phyloP scores from a whole-genome alignment of 2,113 vertebrate species.

The Sinocyclocheilus anshuiensis region DNA sequence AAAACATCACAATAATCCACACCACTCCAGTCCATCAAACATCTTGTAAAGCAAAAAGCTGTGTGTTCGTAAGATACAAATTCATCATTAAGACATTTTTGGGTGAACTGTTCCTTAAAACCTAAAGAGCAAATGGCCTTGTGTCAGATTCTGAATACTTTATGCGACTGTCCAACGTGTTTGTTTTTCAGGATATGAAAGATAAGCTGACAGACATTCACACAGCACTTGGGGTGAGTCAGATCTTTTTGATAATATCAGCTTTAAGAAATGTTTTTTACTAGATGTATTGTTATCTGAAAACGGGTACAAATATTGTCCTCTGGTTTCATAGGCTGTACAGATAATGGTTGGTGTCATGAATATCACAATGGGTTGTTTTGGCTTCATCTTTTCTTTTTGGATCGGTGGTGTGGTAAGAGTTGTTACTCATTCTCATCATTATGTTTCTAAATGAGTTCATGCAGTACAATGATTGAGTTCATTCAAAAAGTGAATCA shows the following conservation, averaged over 20 bases:
- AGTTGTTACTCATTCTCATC: neutral
- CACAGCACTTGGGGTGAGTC: conserved; percentile 67
- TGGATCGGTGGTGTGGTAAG: conserved; percentile 69
- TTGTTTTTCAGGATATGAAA: conserved; percentile 59
- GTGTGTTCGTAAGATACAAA: too few relatives aligned
- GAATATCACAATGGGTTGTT: conserved; percentile 58
- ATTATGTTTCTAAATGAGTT: neutral
- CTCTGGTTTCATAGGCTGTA: conserved; percentile 55
- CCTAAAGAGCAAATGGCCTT: neutral
- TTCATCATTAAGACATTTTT: too few relatives aligned
- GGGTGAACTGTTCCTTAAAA: neutral
- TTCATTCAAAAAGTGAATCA: neutral
- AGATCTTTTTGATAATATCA: neutral
- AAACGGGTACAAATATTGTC: neutral
- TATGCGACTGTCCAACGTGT: conserved; percentile 67
- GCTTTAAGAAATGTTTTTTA: neutral
- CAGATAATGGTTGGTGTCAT: conserved; percentile 69
- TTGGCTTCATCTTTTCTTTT: neutral
- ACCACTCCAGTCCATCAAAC: too few relatives aligned
- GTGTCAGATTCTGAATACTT: conserved; percentile 60
- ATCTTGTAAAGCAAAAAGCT: too few relatives aligned
- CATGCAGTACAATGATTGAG: neutral
- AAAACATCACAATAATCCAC: too few relatives aligned
- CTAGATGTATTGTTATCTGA: neutral
- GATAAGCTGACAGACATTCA: conserved; percentile 41